Conservation (phyloP, 2,797 vertebrate genomes). For the Sebastes alutus region DNA sequence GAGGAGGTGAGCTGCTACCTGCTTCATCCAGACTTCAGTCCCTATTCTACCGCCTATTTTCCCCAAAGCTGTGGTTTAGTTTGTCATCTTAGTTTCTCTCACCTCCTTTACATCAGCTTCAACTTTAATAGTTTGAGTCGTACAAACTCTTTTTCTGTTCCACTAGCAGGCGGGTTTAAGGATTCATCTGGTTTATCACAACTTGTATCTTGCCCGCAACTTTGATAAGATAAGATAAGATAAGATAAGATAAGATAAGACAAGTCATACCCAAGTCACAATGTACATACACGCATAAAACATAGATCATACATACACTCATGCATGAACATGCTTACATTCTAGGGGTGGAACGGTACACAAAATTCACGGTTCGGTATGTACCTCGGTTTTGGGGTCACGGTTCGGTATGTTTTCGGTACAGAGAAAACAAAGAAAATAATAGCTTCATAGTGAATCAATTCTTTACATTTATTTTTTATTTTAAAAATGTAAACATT, state of each 20-base stretch:
- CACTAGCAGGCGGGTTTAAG: neutral
- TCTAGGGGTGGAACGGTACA: neutral
- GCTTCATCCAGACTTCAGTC: neutral
- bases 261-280: too few species aligned
- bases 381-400: neutral
- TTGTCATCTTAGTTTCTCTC: neutral
- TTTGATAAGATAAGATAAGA: too few species aligned
- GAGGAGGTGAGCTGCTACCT: slow-evolving; percentile 84
- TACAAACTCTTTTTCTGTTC: neutral
- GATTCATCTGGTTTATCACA: neutral
- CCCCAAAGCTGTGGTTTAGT: neutral
- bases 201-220: neutral
- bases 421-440: too few species aligned
- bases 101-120: neutral
- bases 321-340: too few species aligned
- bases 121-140: neutral
- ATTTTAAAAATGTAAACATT: too few species aligned
- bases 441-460: too few species aligned
- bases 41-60: neutral
- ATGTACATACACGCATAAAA: too few species aligned
- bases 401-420: neutral
- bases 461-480: too few species aligned
- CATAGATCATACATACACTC: too few species aligned
- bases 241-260: too few species aligned
- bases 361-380: neutral